phyloP scores from a whole-genome alignment of 53 echinoderm and acorn worm genomes.

The Henricia sp. region DNA sequence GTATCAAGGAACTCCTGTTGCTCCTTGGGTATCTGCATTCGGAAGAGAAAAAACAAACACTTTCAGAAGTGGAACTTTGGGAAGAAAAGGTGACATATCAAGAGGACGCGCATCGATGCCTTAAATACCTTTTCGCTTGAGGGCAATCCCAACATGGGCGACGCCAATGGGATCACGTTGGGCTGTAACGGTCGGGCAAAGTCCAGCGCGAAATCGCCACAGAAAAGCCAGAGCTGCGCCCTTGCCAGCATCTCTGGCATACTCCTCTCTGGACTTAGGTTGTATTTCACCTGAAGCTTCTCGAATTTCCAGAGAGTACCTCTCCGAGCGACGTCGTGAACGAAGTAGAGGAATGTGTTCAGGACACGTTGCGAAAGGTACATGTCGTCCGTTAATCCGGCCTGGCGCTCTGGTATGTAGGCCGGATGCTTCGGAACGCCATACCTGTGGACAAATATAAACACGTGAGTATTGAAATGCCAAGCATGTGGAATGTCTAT shows the following conservation, averaged over 20 bases:
- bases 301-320: not conserved
- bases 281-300: constrained; percentile 17
- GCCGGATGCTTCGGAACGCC: constrained; percentile 41
- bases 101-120: too few species aligned
- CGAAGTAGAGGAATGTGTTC: not conserved
- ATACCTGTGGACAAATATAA: not conserved
- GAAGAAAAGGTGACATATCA: not conserved
- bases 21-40: constrained; percentile 24
- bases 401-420: constrained; percentile 51
- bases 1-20: constrained; percentile 19
- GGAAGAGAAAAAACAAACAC: not conserved
- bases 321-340: not conserved
- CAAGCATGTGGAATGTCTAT: not conserved
- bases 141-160: constrained; percentile 28
- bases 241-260: constrained; percentile 11
- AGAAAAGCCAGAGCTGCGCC: constrained; percentile 47
- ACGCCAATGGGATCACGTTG: constrained; percentile 20
- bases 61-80: not conserved
- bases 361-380: constrained; percentile 16
- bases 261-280: constrained; percentile 26
- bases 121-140: not conserved
- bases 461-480: not conserved
- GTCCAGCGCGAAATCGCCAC: constrained; percentile 28
- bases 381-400: constrained; percentile 39
- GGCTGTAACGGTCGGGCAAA: constrained; percentile 49